phyloP scores from a whole-genome alignment of 1,140 invertebrate genomes.

The Leptoteleia sp. region DNA sequence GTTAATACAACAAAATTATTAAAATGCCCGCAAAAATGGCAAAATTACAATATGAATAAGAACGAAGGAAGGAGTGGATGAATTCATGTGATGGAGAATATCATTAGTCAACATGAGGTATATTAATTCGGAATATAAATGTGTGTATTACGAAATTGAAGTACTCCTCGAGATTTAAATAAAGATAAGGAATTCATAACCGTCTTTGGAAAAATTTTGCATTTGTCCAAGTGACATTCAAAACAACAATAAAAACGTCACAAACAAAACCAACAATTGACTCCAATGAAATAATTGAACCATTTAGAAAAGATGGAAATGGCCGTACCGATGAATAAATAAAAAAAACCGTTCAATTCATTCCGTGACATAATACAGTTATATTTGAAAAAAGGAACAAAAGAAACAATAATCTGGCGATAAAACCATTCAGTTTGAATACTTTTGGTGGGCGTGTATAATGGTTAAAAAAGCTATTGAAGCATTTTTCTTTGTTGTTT shows the following conservation, averaged over 20 bases:
- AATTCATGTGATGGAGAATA: conserved; percentile 12
- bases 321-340: too few species aligned
- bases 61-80: conserved; percentile 5
- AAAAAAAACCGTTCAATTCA: conserved; percentile 27
- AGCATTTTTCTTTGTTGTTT: conserved; percentile 52
- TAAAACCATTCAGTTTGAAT: conserved; percentile 55
- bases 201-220: conserved; percentile 1
- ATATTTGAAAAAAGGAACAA: conserved; percentile 56
- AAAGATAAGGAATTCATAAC: conserved; percentile 2
- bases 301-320: conserved; percentile 33
- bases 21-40: too few species aligned
- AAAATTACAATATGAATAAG: too few species aligned
- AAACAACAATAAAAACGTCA: neutral
- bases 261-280: conserved; percentile 3
- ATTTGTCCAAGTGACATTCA: neutral
- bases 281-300: conserved; percentile 26
- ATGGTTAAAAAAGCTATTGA: conserved; percentile 48
- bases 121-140: conserved; percentile 21
- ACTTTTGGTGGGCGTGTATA: conserved; percentile 36
- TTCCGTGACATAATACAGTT: conserved; percentile 49
- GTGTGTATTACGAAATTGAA: conserved; percentile 15
- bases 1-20: too few species aligned
- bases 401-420: conserved; percentile 60
- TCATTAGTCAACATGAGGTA: conserved; percentile 12
- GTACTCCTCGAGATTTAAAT: conserved; percentile 4